Evolutionary conservation across 2,888 invertebrate species (phyloP).

Genomic region (Nudaria mundana): DNA sequence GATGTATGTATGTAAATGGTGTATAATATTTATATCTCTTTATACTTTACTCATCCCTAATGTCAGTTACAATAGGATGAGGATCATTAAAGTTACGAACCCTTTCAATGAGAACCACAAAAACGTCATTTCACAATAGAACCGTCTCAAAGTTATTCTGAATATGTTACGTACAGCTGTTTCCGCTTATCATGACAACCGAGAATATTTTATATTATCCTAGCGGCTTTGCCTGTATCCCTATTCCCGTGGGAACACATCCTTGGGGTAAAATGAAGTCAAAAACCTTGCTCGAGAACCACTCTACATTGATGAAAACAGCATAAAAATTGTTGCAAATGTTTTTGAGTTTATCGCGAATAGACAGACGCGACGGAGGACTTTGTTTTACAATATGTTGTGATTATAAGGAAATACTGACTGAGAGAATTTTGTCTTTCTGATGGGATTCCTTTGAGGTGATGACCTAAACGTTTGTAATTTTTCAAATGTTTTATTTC

Average conservation of each 20-base stretch:
- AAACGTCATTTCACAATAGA: conserved; percentile 26
- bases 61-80: conserved; percentile 21
- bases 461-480: conserved; percentile 19
- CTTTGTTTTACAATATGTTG: no score
- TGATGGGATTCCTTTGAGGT: conserved; percentile 28
- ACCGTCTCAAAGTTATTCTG: conserved; percentile 26
- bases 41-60: conserved; percentile 27
- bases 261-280: no score
- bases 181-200: conserved; percentile 22
- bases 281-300: no score
- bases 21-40: no score
- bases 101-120: conserved; percentile 32
- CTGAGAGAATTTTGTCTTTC: conserved; percentile 24
- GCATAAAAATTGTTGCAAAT: no score
- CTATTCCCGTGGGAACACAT: no score
- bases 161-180: conserved; percentile 30
- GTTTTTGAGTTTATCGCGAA: no score
- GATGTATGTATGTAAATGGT: no score
- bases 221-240: no score
- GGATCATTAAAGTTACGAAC: conserved; percentile 24
- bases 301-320: no score
- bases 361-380: no score
- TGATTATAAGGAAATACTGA: conserved; percentile 23
- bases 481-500: conserved; percentile 14
- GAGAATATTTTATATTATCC: no score